Base-by-base conservation (phyloP, 2,888 invertebrate genomes). In the Drosophila niveifrons region DNA sequence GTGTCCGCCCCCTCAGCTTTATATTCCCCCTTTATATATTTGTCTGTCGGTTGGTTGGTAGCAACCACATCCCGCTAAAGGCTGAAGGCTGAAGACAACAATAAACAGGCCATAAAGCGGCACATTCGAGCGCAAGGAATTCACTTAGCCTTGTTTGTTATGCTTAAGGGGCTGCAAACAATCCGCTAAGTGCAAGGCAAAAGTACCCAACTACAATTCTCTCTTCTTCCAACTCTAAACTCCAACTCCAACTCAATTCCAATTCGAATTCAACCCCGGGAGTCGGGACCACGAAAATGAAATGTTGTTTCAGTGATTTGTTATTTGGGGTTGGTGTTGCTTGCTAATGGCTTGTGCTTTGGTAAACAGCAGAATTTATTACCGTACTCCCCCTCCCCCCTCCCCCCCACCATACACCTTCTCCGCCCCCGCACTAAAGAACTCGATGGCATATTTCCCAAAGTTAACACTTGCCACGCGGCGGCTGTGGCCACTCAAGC, bases 91-190 rank as follows among this genome's bases (percentile, higher is more conserved):
- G 77, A 69, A 70, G 85, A 75, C 89, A 89, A 89, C 89, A 83
- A 83, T 83, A 83, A 83, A 83, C 83, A 83, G 89, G 61, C 89
- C 88, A 89, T 89, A 89, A 89, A 85, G 90, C 90, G 85, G 89
- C 80, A 85, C 78, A 85, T 61, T 88, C 85, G 87, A 82, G 82
- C 81, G 84, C 77, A 82, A 85, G 82, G 78, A 87, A 91, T 88
- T 90, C 87, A 89, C 86, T 91, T 90, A 91, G 91, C 87, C 91
- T 84, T 91, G 90, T 91, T 91, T 91, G 90, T 91, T 91, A 91
- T 91, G 91, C 91, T 91, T 90, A 90, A 90, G 90, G 88, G 84
- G 88, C 87, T 84, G 82, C 87, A 90, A 91, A 91, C 91, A 91
- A 91, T 90, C 91, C 91, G 82, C 91, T 92, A 91, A 91, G 91